Percentiles rank a stretch among this genome's conserved stretches.
Conservation (phyloP, 2,797 vertebrate species). For the Odontamblyopus rebecca region DNA sequence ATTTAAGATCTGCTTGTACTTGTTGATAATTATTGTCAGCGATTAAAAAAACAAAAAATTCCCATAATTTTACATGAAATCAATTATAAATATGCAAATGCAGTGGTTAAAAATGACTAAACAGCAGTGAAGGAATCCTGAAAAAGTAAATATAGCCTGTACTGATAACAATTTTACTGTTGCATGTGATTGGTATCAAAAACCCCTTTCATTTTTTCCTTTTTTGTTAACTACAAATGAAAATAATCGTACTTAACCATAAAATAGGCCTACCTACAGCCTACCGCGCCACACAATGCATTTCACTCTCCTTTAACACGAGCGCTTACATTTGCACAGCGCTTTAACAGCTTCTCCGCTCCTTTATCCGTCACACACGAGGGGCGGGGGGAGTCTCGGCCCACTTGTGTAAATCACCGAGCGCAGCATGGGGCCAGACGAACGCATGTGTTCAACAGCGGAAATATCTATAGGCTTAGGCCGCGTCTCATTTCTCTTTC, state of each 20-base stretch:
- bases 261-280: no score
- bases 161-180: no score
- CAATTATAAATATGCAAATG: not conserved
- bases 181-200: no score
- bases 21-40: no score
- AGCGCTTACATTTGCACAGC: not conserved
- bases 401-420: not conserved
- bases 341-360: not conserved
- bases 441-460: not conserved
- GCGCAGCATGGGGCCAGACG: not conserved
- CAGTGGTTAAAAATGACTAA: not conserved
- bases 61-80: no score
- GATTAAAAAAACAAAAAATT: no score
- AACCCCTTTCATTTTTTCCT: no score
- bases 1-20: no score
- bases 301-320: not conserved
- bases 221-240: no score
- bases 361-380: constrained; percentile 2
- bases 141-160: not conserved
- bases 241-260: no score
- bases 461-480: constrained; percentile 6
- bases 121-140: not conserved
- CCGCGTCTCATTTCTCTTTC: no score
- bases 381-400: not conserved
- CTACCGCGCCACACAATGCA: not conserved